phyloP scores from a whole-genome alignment of 2,797 vertebrate genomes.

The Periparus ater region DNA sequence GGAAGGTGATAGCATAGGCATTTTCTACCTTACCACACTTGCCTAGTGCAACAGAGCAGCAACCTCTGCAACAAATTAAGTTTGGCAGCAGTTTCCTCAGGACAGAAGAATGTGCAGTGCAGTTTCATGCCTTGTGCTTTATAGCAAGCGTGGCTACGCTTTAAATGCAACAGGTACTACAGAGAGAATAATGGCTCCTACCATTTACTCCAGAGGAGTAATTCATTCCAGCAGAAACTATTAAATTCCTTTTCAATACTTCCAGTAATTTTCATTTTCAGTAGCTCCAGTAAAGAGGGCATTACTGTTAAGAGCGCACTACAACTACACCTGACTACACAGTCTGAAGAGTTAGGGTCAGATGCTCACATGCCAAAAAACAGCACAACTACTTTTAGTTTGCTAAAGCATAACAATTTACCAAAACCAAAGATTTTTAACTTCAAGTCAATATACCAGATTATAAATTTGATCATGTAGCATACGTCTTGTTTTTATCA shows the following conservation, averaged over 20 bases:
- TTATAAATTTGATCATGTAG: neutral
- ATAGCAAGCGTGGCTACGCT: accelerated
- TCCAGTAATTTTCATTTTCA: neutral
- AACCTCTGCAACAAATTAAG: accelerated
- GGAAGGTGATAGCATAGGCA: neutral
- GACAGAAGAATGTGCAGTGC: neutral
- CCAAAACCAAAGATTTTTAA: neutral
- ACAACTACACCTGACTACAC: neutral
- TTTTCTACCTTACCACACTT: neutral
- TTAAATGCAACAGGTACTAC: neutral
- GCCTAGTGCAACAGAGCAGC: neutral
- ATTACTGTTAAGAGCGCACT: neutral
- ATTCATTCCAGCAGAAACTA: neutral
- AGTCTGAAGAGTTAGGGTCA: neutral
- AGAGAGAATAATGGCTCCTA: neutral
- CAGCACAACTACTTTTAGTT: neutral
- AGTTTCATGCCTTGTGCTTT: neutral
- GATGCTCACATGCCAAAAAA: neutral
- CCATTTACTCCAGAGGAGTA: neutral
- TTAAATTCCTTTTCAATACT: neutral
- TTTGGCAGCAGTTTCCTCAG: neutral
- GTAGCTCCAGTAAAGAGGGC: neutral
- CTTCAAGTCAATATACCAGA: neutral
- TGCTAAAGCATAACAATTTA: neutral
- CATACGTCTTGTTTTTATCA: neutral